Conservation (phyloP, 2,113 vertebrate genomes). For the Ophiodon elongatus region DNA sequence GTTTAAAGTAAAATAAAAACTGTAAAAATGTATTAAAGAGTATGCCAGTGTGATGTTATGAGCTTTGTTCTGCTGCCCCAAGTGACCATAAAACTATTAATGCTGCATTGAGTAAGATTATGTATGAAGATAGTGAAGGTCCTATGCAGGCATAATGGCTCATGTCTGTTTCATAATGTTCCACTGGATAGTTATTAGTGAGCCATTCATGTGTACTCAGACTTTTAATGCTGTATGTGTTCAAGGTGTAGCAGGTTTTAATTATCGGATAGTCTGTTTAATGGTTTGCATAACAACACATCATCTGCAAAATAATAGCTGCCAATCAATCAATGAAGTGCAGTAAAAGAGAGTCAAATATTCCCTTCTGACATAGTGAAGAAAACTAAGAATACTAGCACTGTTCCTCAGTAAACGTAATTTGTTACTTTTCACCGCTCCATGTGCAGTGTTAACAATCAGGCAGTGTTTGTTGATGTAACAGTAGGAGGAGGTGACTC, state of each 20-base stretch:
- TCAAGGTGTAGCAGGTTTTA: background rate
- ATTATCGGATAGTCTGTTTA: background rate
- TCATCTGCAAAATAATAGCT: background rate
- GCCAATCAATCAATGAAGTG: background rate
- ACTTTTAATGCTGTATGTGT: background rate
- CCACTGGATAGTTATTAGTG: background rate
- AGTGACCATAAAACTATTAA: background rate
- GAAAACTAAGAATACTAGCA: background rate
- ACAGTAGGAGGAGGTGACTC: conserved; percentile 33
- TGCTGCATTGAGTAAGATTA: background rate
- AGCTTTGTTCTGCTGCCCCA: background rate
- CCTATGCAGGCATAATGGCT: background rate
- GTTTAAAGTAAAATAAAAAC: background rate
- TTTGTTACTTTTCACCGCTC: background rate
- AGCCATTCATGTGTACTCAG: background rate
- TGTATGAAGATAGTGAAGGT: background rate
- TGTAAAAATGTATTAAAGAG: background rate
- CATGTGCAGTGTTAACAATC: background rate
- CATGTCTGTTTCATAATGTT: conserved; percentile 2
- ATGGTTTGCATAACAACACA: background rate
- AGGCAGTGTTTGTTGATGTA: conserved; percentile 27
- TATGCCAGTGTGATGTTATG: background rate
- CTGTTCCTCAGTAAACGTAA: background rate
- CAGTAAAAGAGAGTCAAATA: background rate
- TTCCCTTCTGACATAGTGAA: background rate